Evolutionary conservation across 53 echinoderm and acorn worm species (phyloP), one percentile per base, ranked within the genome.

Genomic region (Zoroaster sp.): DNA sequence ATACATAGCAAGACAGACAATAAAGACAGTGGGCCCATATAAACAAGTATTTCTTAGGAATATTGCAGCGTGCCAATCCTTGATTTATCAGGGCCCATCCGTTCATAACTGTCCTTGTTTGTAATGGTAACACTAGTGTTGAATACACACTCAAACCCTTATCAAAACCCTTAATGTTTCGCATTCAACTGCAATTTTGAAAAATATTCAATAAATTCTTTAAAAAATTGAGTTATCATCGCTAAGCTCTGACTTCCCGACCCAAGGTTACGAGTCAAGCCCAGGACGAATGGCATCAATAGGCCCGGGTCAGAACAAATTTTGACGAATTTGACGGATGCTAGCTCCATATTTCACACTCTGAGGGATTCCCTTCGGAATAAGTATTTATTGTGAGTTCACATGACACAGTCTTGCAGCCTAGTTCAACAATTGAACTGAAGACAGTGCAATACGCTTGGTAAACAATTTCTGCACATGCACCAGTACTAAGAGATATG

Each of bases 271-370:
- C 41, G 66, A 66, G 67, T 32, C 79, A 63, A 35, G 59, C 23
- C 79, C 55, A 79, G 38, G 79, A 21, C 12, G 31, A 55, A 36
- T 13, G 39, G 38, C 38, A 54, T 79, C 40, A 63, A 42, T 14
- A 42, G 31, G 40, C 37, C 68, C 30, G 81, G 30, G 33, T 28
- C 40, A 40, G 65, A 40, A 81, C 81, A 37, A 54, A 42, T 66
- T n/a, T 66, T 67, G 66, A 66, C 43, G 81, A 41, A 18, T 66
- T 40, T 81, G 81, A 81, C 67, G 42, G 81, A 30, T 17, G 66
- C 66, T 66, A 21, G 42, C 81, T 66, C 43, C 81, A 66, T 81
- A 81, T 81, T 81, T 81, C 81, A 81, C 81, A 81, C 81, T 31
- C 15, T 31, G 5, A 28, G 81, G n/a, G 15, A 67, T 0, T 44